A percentile compares a stretch with the other conserved stretches of the same genome.
Conservation (phyloP, 2,797 vertebrate species). For the Molossus alvarezi region DNA sequence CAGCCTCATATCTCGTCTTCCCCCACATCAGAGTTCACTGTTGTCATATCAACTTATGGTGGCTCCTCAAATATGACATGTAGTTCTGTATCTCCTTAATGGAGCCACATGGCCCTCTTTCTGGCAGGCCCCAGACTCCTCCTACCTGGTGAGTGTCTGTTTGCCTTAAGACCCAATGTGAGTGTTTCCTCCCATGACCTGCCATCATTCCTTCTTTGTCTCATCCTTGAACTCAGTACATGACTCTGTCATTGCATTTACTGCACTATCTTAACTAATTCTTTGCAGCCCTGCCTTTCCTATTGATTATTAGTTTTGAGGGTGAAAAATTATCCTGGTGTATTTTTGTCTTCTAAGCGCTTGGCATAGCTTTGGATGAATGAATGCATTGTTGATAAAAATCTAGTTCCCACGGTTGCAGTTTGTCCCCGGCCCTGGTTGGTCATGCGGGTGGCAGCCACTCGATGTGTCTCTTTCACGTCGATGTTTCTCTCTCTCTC, state of each 20-base stretch:
- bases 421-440: too few relatives aligned
- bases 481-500: too few relatives aligned
- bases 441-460: too few relatives aligned
- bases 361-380: neutral
- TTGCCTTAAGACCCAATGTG: neutral
- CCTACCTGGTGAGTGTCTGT: fast-evolving
- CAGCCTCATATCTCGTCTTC: neutral
- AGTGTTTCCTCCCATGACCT: fast-evolving
- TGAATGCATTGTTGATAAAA: neutral
- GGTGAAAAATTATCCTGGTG: neutral
- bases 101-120: neutral
- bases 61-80: neutral
- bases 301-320: neutral
- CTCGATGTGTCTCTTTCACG: too few relatives aligned
- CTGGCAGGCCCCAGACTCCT: neutral
- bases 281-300: neutral
- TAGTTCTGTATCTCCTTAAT: too few relatives aligned
- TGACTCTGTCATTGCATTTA: neutral
- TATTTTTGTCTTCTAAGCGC: neutral
- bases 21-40: too few relatives aligned
- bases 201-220: neutral
- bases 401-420: neutral
- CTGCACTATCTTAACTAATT: neutral
- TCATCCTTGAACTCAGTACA: neutral
- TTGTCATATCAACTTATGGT: neutral